Conservation (phyloP, 1,140 invertebrate species). For the Brachionus calyciflorus region DNA sequence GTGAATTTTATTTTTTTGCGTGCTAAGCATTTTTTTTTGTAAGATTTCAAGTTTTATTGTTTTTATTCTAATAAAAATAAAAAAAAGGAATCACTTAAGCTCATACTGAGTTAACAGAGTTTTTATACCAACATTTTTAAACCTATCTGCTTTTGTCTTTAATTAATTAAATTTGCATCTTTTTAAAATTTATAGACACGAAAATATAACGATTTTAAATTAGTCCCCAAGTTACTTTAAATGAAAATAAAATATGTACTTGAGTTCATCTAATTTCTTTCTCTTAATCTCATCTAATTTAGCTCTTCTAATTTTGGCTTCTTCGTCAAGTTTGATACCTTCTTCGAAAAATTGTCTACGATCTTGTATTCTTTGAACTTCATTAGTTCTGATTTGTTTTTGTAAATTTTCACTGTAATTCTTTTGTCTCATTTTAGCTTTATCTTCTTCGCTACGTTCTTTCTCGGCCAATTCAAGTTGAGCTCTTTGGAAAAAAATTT, state of each 20-base stretch:
- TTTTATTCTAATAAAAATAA: too few species aligned
- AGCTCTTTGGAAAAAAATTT: conserved; percentile 52
- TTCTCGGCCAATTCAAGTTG: conserved; percentile 60
- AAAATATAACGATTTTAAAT: too few species aligned
- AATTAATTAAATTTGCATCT: too few species aligned
- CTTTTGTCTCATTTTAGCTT: conserved; percentile 50
- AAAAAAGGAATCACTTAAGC: conserved; percentile 15
- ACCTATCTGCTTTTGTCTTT: too few species aligned
- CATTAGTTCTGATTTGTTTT: conserved; percentile 59
- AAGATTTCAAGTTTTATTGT: conserved; percentile 21
- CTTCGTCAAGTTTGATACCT: conserved; percentile 59
- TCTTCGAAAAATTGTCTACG: conserved; percentile 60
- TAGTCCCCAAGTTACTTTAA: background rate
- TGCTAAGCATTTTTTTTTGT: background rate
- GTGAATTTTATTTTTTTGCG: background rate
- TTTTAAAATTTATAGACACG: too few species aligned
- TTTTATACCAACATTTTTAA: background rate
- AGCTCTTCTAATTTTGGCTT: conserved; percentile 54
- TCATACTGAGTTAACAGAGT: conserved; percentile 18
- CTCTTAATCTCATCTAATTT: conserved; percentile 59
- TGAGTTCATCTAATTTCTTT: conserved; percentile 60
- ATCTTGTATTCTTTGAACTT: conserved; percentile 54
- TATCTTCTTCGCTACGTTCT: conserved; percentile 55
- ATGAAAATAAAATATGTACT: conserved; percentile 50
- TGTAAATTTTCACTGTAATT: conserved; percentile 57